phyloP scores from a whole-genome alignment of 2,113 vertebrate species.

The Alaudala cheleensis region DNA sequence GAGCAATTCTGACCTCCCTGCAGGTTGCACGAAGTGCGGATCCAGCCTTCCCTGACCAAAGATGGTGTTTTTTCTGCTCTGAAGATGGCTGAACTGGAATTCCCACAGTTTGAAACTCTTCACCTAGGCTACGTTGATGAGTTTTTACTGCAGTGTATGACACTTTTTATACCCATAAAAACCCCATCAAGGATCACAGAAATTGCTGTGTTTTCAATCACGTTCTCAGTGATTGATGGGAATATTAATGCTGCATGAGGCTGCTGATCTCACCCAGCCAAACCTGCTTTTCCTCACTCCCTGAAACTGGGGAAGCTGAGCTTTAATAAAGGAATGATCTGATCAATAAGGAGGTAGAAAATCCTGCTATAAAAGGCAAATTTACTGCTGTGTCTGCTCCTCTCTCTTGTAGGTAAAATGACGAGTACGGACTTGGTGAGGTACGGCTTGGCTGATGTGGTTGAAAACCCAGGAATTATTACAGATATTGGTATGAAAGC shows the following conservation, averaged over 20 bases:
- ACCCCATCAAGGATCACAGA: not conserved
- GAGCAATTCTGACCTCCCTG: slow-evolving; percentile 12
- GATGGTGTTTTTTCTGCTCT: slow-evolving; percentile 98
- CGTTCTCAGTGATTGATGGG: not conserved
- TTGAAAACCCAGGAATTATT: slow-evolving; percentile 98
- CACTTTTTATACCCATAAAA: not conserved
- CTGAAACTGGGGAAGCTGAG: not conserved
- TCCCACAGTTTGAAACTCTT: slow-evolving; percentile 98
- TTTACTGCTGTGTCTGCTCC: not conserved
- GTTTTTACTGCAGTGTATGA: slow-evolving; percentile 95
- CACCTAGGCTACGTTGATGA: slow-evolving; percentile 98
- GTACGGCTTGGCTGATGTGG: slow-evolving; percentile 95
- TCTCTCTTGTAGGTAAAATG: slow-evolving; percentile 87
- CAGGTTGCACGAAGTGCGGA: slow-evolving; percentile 97
- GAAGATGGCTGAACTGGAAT: slow-evolving; percentile 98
- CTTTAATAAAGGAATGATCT: not conserved
- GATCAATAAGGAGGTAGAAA: not conserved
- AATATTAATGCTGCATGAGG: not conserved
- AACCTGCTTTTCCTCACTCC: not conserved
- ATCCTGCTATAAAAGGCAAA: not conserved
- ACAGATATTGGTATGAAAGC: slow-evolving; percentile 98
- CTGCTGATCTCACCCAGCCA: not conserved
- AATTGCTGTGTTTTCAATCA: not conserved
- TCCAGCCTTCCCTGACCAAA: slow-evolving; percentile 98
- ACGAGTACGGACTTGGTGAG: slow-evolving; percentile 95